Conservation (phyloP, 2,113 vertebrate species). For the Galbula dea region DNA sequence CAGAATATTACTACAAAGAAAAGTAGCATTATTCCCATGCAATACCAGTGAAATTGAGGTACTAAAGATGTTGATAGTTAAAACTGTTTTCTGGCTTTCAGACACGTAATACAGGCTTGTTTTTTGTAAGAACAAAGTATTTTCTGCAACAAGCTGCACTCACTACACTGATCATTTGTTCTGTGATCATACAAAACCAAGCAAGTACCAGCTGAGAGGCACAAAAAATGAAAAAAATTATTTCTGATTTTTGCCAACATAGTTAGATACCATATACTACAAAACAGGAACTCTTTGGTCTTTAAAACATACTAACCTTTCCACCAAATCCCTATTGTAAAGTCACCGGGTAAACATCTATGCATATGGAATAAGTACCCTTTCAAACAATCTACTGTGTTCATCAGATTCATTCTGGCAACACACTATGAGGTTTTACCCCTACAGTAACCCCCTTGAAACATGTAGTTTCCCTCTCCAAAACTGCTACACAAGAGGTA, state of each 20-base stretch:
- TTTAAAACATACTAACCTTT: background rate
- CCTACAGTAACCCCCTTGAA: background rate
- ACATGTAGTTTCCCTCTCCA: background rate
- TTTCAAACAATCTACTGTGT: background rate
- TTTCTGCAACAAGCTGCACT: background rate
- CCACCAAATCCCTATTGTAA: background rate
- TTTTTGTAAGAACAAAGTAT: background rate
- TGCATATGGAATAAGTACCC: accelerated
- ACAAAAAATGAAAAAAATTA: background rate
- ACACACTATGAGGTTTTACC: background rate
- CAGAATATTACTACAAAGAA: background rate
- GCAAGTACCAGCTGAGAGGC: background rate
- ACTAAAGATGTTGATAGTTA: background rate
- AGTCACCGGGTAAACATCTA: background rate
- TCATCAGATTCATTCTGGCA: background rate
- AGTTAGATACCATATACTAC: background rate
- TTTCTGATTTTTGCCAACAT: background rate
- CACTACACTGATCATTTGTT: background rate
- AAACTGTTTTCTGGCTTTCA: background rate
- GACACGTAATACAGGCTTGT: background rate
- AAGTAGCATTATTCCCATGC: background rate
- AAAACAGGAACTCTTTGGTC: background rate
- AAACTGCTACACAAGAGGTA: background rate
- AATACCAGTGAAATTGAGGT: background rate
- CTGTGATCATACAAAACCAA: background rate